phyloP scores from a whole-genome alignment of 2,113 vertebrate genomes.

The Bolborhynchus lineola region DNA sequence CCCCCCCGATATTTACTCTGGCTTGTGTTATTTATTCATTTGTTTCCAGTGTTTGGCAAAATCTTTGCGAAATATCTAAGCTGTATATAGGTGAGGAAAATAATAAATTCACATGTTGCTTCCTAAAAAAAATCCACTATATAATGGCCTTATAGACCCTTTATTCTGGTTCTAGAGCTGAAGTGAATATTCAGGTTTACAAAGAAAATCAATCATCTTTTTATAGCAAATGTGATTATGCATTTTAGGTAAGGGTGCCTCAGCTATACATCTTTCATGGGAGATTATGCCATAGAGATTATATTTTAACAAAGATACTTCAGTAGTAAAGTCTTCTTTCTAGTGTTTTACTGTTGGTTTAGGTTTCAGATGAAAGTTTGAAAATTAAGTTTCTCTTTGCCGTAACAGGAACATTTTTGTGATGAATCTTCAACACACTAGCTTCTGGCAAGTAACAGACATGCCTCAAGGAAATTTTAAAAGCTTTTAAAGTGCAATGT shows the following conservation, averaged over 20 bases:
- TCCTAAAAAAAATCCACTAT: background rate
- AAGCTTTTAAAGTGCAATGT: background rate
- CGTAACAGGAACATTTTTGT: background rate
- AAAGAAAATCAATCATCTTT: background rate
- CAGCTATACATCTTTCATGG: background rate
- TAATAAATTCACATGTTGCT: background rate
- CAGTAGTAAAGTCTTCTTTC: background rate
- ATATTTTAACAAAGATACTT: background rate
- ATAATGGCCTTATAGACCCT: background rate
- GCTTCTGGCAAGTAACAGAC: background rate
- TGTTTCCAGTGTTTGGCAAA: background rate
- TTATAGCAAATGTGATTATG: background rate
- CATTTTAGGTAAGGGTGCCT: background rate
- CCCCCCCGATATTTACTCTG: background rate
- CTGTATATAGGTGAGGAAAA: background rate
- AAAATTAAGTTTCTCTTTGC: background rate
- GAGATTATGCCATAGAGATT: background rate
- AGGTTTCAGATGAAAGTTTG: background rate
- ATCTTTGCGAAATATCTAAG: background rate
- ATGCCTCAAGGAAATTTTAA: slow-evolving; percentile 1
- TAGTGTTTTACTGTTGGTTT: background rate
- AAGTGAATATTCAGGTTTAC: background rate
- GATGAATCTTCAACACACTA: background rate
- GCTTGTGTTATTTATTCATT: background rate
- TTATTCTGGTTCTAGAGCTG: background rate